Evolutionary conservation across 53 echinoderm and acorn worm species (phyloP).

Genomic region (Holothuria scabra): DNA sequence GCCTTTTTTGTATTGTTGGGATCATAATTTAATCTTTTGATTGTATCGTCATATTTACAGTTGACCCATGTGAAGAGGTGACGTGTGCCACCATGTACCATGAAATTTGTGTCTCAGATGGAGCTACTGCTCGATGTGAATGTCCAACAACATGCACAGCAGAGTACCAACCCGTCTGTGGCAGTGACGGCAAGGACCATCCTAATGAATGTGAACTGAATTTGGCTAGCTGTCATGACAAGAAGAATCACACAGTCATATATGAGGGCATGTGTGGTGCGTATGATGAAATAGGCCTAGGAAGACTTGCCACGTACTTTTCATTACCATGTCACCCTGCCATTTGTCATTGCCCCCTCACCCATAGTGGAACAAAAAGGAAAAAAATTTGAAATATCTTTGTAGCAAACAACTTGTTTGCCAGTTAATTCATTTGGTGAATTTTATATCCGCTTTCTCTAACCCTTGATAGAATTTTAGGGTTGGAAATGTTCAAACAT

Average conservation of each 20-base stretch:
- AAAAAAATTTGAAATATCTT: too few relatives aligned
- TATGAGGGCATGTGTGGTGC: conserved; percentile 85
- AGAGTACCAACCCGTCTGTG: conserved; percentile 70
- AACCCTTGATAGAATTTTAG: too few relatives aligned
- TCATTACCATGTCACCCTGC: too few relatives aligned
- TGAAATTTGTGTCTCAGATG: conserved; percentile 54
- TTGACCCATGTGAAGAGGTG: conserved; percentile 60
- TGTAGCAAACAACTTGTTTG: too few relatives aligned
- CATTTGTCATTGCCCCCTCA: too few relatives aligned
- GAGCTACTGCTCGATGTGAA: conserved; percentile 67
- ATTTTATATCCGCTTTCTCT: too few relatives aligned
- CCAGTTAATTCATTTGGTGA: too few relatives aligned
- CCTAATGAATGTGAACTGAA: conserved; percentile 75
- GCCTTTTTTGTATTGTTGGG: too few relatives aligned
- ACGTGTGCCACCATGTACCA: conserved; percentile 34
- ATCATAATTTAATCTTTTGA: too few relatives aligned
- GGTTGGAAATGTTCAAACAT: too few relatives aligned
- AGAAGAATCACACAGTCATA: conserved; percentile 60
- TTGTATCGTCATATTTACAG: background rate
- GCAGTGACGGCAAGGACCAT: conserved; percentile 79
- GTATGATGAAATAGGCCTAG: conserved; percentile 8
- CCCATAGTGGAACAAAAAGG: too few relatives aligned
- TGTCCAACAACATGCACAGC: conserved; percentile 74
- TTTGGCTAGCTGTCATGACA: conserved; percentile 56
- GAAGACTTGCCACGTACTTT: too few relatives aligned